These are phyloP conservation scores for Struthio camelus DNA, from an alignment of 2,113 vertebrate species.

Conservation along the genomic window DNA sequence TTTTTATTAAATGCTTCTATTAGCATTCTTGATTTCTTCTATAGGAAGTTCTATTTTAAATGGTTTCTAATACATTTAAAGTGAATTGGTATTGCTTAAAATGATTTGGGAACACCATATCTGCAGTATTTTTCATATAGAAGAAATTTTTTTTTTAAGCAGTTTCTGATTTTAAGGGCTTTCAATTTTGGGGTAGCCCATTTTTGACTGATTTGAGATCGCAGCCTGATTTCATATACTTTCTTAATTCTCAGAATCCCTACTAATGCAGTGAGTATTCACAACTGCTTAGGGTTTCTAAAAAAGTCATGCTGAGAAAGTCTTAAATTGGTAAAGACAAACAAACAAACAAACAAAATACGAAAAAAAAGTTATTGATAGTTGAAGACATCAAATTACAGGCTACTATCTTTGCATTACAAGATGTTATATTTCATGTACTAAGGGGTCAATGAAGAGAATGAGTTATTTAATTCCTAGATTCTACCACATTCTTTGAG, in stretches of 20 bases:
- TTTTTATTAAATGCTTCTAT: slow-evolving; percentile 5
- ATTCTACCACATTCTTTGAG: background rate
- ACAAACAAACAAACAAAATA: background rate
- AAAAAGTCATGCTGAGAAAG: background rate
- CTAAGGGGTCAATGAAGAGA: background rate
- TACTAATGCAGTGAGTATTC: background rate
- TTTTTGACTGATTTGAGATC: background rate
- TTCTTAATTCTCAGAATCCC: background rate
- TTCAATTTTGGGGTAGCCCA: background rate
- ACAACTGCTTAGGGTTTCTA: background rate
- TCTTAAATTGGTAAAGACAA: background rate
- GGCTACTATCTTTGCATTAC: background rate
- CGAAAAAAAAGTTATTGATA: background rate
- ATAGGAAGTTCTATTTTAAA: background rate
- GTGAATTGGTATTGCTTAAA: background rate
- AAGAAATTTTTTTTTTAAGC: background rate
- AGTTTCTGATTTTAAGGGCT: background rate
- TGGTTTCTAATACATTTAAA: background rate
- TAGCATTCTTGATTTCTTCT: background rate
- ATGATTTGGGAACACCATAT: background rate
- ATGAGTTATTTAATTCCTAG: background rate
- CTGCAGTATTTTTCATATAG: background rate
- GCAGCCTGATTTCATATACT: background rate
- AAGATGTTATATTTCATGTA: background rate
- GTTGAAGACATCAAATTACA: background rate